A percentile compares a stretch with the other conserved stretches of the same genome.
Conservation (phyloP, 2,113 vertebrate genomes). For the Grantiella picta region DNA sequence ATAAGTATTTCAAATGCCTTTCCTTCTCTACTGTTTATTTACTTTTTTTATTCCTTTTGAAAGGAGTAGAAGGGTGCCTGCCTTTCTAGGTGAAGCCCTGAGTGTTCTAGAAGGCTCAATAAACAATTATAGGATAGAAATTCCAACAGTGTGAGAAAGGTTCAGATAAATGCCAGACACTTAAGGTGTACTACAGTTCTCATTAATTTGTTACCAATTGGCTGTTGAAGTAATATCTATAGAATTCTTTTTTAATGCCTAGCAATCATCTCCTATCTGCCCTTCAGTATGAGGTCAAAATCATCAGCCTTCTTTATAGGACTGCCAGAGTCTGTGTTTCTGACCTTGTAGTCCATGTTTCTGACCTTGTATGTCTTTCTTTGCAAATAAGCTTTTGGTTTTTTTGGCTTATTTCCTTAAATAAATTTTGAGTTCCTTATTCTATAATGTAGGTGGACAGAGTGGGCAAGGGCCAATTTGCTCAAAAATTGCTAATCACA, state of each 20-base stretch:
- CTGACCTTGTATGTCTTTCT: not conserved
- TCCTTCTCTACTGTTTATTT: not conserved
- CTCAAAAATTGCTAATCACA: not conserved
- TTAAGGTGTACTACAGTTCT: not conserved
- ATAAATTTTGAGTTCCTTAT: not conserved
- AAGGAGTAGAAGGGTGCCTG: not conserved
- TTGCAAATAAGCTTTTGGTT: not conserved
- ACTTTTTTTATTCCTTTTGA: not conserved
- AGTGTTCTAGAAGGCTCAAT: not conserved
- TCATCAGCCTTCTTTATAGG: not conserved
- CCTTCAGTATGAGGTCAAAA: not conserved
- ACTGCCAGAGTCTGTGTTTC: not conserved
- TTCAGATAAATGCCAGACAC: not conserved
- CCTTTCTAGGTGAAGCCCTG: not conserved
- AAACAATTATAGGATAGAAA: not conserved
- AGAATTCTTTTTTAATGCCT: not conserved
- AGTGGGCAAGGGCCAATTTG: not conserved
- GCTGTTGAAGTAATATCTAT: not conserved
- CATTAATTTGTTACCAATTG: not conserved
- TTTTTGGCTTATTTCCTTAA: not conserved
- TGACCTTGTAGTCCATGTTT: not conserved
- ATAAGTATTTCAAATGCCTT: not conserved
- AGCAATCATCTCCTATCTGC: fast-evolving
- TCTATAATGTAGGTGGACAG: fast-evolving
- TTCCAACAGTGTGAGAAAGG: not conserved